Evolutionary conservation across 2,113 vertebrate genomes (phyloP).

Genomic region (Microcebus tavaratra): DNA sequence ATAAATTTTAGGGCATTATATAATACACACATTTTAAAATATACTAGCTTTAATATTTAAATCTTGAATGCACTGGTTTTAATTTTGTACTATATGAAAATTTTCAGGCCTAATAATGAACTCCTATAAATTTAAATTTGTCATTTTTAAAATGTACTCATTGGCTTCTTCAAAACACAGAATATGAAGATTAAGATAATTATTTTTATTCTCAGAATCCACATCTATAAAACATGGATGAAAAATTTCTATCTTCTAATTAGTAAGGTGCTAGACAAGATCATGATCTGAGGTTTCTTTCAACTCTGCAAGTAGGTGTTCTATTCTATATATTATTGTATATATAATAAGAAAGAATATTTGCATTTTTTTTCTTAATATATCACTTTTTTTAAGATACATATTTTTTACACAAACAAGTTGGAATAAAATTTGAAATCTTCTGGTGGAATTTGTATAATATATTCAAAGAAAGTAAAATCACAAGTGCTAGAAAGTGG

Average conservation of each 20-base stretch:
- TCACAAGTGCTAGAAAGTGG: not conserved
- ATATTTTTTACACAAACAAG: not conserved
- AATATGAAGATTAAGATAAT: slow-evolving; percentile 48
- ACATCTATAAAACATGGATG: not conserved
- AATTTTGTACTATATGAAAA: not conserved
- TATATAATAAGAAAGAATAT: not conserved
- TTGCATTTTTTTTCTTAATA: slow-evolving; percentile 9
- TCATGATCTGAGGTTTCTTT: not conserved
- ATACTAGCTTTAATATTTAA: not conserved
- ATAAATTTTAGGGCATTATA: not conserved
- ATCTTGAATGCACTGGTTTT: not conserved
- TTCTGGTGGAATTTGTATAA: not conserved
- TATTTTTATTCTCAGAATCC: not conserved
- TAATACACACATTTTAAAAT: slow-evolving; percentile 2
- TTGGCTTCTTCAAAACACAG: slow-evolving; percentile 50
- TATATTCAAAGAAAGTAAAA: slow-evolving; percentile 41
- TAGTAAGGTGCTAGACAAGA: not conserved
- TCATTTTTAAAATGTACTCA: slow-evolving; percentile 51
- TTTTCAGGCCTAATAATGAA: slow-evolving; percentile 31
- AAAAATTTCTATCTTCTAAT: not conserved
- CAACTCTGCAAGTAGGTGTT: not conserved
- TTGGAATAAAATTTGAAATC: not conserved
- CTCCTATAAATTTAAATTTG: not conserved
- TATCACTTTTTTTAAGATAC: slow-evolving; percentile 26
- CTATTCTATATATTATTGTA: not conserved